phyloP scores from a whole-genome alignment of 2,113 vertebrate species.

The Pseudois nayaur region DNA sequence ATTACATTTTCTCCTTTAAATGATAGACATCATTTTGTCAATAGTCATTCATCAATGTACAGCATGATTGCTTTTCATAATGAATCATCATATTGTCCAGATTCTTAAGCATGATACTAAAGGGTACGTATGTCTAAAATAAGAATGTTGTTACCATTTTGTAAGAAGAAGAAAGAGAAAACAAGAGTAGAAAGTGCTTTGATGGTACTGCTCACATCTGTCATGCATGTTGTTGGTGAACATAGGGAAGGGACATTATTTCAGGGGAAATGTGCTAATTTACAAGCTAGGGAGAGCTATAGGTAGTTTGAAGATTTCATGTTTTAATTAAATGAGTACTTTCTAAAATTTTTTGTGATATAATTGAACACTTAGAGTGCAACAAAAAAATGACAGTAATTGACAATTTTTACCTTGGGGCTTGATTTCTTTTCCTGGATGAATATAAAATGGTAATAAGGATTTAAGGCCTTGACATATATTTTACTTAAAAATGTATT shows the following conservation, averaged over 20 bases:
- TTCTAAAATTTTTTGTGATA: constrained; percentile 24
- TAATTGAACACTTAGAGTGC: neutral
- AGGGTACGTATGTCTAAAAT: neutral
- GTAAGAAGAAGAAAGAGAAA: neutral
- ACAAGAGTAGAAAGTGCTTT: neutral
- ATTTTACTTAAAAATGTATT: neutral
- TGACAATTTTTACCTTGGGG: neutral
- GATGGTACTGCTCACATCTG: neutral
- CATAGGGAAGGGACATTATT: neutral
- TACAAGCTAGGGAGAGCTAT: neutral
- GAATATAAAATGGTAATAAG: neutral
- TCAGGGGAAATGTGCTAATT: neutral
- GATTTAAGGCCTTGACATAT: neutral
- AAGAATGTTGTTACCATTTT: neutral
- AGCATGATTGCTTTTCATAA: constrained; percentile 46
- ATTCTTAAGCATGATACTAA: neutral
- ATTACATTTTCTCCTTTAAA: constrained; percentile 37
- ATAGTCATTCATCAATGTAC: constrained; percentile 45
- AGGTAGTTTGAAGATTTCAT: neutral
- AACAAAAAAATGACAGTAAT: neutral
- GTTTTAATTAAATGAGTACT: constrained; percentile 43
- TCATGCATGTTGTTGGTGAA: neutral
- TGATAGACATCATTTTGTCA: constrained; percentile 55
- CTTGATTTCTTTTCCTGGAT: constrained; percentile 5
- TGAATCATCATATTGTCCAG: neutral